Evolutionary conservation across 2,888 invertebrate species (phyloP).

Genomic region (Allygus modestus): DNA sequence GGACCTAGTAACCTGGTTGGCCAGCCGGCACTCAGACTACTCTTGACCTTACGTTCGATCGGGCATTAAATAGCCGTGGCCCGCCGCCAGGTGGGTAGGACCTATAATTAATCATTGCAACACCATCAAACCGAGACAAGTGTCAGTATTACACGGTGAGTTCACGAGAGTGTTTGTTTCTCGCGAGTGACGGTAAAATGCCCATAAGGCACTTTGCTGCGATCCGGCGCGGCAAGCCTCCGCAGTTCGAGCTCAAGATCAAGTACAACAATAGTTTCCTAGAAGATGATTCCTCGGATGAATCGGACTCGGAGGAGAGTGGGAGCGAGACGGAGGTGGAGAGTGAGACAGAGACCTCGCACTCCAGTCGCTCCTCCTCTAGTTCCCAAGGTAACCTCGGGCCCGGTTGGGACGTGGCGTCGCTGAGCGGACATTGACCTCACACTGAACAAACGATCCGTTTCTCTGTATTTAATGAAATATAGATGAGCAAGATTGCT

Average conservation of each 20-base stretch:
- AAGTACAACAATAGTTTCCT: constrained; percentile 45
- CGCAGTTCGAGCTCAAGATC: constrained; percentile 49
- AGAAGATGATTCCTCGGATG: constrained; percentile 22
- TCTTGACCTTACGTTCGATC: constrained; percentile 53
- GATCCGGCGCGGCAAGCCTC: constrained; percentile 36
- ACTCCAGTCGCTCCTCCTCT: neutral
- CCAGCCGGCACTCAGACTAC: neutral
- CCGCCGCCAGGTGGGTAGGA: constrained; percentile 16
- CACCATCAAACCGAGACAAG: constrained; percentile 25
- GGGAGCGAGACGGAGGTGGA: constrained; percentile 6
- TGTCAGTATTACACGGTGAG: neutral
- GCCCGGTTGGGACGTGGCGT: neutral
- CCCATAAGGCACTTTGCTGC: constrained; percentile 52
- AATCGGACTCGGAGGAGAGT: constrained; percentile 39
- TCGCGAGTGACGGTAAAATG: neutral
- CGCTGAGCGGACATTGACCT: constrained; percentile 15
- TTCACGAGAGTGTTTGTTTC: neutral
- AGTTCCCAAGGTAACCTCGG: constrained; percentile 21
- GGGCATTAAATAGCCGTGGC: constrained; percentile 38
- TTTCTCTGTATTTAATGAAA: too few species aligned
- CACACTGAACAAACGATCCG: constrained; percentile 6
- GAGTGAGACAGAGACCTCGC: constrained; percentile 6
- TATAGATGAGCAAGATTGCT: too few species aligned
- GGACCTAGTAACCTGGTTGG: constrained; percentile 49
- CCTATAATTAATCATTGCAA: constrained; percentile 56